These are phyloP conservation scores for Notarius quadriscutis DNA, from an alignment of 2,113 vertebrate species.

Conservation along the genomic window DNA sequence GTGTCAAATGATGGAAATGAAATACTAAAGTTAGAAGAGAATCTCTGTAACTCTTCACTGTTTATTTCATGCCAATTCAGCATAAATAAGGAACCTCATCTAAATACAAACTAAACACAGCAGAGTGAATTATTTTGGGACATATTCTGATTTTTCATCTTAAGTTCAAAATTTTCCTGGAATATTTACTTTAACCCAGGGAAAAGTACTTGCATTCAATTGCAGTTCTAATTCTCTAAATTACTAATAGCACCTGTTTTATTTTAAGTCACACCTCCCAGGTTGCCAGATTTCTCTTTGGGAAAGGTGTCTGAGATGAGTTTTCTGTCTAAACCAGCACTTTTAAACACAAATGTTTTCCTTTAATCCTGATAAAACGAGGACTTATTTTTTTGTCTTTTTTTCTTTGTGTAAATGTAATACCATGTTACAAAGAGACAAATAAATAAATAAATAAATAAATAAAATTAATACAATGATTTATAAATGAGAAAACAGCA, in stretches of 20 bases:
- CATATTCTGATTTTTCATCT: not conserved
- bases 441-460: not conserved
- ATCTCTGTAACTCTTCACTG: not conserved
- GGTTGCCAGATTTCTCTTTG: not conserved
- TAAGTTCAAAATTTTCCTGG: not conserved
- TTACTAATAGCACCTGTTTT: not conserved
- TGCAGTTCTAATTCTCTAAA: not conserved
- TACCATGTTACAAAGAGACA: too few relatives aligned
- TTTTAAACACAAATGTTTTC: not conserved
- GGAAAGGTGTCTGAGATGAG: not conserved
- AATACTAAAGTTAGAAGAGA: not conserved
- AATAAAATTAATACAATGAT: not conserved
- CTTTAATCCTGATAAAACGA: not conserved
- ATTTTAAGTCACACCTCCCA: not conserved
- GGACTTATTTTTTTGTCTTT: too few relatives aligned
- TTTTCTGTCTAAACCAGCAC: not conserved
- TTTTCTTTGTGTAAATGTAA: too few relatives aligned
- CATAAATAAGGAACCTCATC: not conserved
- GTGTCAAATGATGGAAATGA: constrained; percentile 12
- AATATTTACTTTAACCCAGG: not conserved
- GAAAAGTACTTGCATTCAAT: not conserved
- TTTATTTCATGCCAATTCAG: not conserved
- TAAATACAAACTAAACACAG: not conserved
- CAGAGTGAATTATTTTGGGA: not conserved
- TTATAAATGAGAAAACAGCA: not conserved